A percentile compares a stretch with the other conserved stretches of the same genome.
Evolutionary conservation across 1,140 invertebrate genomes (phyloP).

Genomic region (Drosophila nasuta): DNA sequence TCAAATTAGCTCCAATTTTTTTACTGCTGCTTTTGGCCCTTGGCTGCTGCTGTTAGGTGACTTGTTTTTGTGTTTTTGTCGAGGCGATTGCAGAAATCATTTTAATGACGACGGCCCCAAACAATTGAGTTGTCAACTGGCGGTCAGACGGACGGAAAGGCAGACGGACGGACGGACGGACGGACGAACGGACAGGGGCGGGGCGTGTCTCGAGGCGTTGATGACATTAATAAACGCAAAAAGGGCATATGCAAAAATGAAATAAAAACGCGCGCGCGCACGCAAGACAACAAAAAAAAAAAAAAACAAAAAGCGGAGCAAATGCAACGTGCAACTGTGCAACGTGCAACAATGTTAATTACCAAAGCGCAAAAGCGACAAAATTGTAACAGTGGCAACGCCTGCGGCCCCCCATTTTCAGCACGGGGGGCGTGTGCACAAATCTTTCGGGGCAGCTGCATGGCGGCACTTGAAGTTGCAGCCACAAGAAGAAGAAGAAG

Average conservation of each 20-base stretch:
- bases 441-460: constrained; percentile 24
- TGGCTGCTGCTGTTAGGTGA: constrained; percentile 62
- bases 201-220: constrained; percentile 60
- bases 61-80: constrained; percentile 10
- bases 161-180: constrained; percentile 19
- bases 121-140: constrained; percentile 40
- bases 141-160: constrained; percentile 6
- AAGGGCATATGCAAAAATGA: constrained; percentile 68
- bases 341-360: constrained; percentile 53
- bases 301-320: constrained; percentile 10
- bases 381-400: constrained; percentile 77
- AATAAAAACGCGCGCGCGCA: no score
- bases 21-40: constrained; percentile 36
- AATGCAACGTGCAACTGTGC: constrained; percentile 23
- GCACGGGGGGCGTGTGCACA: constrained; percentile 14
- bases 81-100: constrained; percentile 65
- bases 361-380: constrained; percentile 59
- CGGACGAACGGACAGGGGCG: neutral
- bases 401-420: constrained; percentile 32
- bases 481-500: neutral
- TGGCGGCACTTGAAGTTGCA: neutral
- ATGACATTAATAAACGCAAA: constrained; percentile 77
- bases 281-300: constrained; percentile 2
- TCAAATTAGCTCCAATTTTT: constrained; percentile 80
- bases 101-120: constrained; percentile 69